Base-by-base conservation (phyloP, 2,888 invertebrate species). In the Calliopum simillimum region DNA sequence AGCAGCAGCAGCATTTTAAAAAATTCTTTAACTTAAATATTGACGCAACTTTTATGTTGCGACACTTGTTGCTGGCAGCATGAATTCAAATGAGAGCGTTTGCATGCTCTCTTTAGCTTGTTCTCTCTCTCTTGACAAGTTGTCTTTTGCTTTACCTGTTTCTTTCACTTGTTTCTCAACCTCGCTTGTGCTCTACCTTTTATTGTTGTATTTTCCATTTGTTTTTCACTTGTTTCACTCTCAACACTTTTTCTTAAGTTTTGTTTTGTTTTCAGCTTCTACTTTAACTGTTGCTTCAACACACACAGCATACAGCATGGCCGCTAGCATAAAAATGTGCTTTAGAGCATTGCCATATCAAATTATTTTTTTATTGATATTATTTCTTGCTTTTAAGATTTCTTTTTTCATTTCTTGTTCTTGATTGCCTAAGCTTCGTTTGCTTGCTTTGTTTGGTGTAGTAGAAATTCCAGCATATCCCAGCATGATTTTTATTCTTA, bases 121-220 rank as follows among this genome's bases (percentile, higher is more conserved):
- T 33, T 12, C 21, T 68, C 55, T 55, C 69, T 68, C 21, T 62
- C 51, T 44, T 11, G 23, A 11, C 43, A n/a, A 21, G 6, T 69
- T 44, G 46, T 21, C 33, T 53, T 51, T 46, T 64, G 46, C 47
- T 23, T 65, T 66, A 73, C 71, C 71, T 53, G 71, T 79, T 80
- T 79, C 81, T 78, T 81, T 82, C 84, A 83, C 81, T 82, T 83
- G 79, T 82, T 82, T 78, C 58, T 51, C 78, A 83, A 78, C 81
- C 80, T 82, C 81, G 77, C 77, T 81, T 82, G n/a, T n/a, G n/a
- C n/a, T n/a, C n/a, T n/a, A n/a, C n/a, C n/a, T n/a, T n/a, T n/a
- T n/a, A n/a, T 82, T 80, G 41, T 41, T 53, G 41, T 41, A 5
- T 41, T 79, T 79, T 80, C 80, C 77, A 79, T 78, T 49, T n/a